Evolutionary conservation across 2,888 invertebrate genomes (phyloP), one percentile per base, ranked within the genome.

Genomic region (Melolontha melolontha): DNA sequence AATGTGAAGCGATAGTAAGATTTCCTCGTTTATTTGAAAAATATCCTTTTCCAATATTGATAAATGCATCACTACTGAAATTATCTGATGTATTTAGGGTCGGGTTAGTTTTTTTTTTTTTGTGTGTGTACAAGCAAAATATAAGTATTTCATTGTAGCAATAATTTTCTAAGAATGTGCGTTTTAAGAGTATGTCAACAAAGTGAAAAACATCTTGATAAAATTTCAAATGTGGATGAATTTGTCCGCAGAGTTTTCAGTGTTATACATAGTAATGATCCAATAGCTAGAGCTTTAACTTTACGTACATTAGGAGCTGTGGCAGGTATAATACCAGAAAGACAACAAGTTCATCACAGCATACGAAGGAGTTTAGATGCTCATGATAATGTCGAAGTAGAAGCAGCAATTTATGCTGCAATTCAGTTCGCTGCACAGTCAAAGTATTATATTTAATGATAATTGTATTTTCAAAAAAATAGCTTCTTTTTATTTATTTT

Each of bases 181-280:
- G 94, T 98, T 0, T 84, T 97, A 42, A 87, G 96, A 64, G 97
- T 98, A 0, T 95, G 96, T 72, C 95, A 97, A 75, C 96, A 98
- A 80, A 97, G 97, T 80, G 95, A 96, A 80, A 95, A 96, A 80
- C 97, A 98, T 84, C 85, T 98, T 66, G 96, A 97, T 80, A 98
- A 95, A 85, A 96, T 98, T 73, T 86, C 97, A 27, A 98, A 96
- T 80, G 94, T 97, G 0, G 97, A 98, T 77, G 97, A 98, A 83
- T 94, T 95, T 84, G 89, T 97, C 4, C 87, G 94, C 52, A 86
- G 97, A 75, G 92, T 98, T 27, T 96, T 93, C 78, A 93, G 94
- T 82, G 98, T 98, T 0, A 92, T 96, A 75, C 96, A 98, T 83
- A 96, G 97, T 6, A 98, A 98, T 81, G 98, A 98, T 84, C 97